Evolutionary conservation across 1,140 invertebrate genomes (phyloP), one percentile per base, ranked within the genome.

Genomic region (Drosophila tsacasi): DNA sequence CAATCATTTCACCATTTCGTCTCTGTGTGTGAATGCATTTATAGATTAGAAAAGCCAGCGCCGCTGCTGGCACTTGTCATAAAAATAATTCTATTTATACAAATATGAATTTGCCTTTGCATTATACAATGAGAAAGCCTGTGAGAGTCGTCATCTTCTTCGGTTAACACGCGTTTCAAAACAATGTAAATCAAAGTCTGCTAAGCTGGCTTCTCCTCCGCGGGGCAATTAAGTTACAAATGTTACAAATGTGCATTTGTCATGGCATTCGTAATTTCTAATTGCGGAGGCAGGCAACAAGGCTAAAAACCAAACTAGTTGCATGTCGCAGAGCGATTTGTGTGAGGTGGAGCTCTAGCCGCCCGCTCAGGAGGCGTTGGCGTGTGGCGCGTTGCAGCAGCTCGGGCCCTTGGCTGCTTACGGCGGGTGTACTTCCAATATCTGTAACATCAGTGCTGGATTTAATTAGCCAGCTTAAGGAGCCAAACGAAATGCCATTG

Each of bases 401-500:
- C 19, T 21, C 46, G 64, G 61, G 57, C 60, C 57, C 57, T 42
- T 25, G 57, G 27, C 46, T 47, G 35, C 65, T 42, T 21, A n/a
- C 25, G 47, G 15, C n/a, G n/a, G n/a, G n/a, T n/a, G 47, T 42
- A 64, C 52, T 68, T 59, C 40, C 55, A 58, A 67, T 66, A 68
- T 81, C 65, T 66, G 68, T 35, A 39, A 65, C 50, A 50, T 49
- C 35, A 61, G 75, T 55, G 62, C 54, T 77, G 68, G 50, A 75
- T 72, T 81, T 87, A 87, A 89, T 87, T 87, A 89, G 83, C 57
- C 40, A 79, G 42, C 49, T 72, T 68, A 54, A 59, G 64, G 60
- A 52, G 67, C 60, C 69, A 72, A 90, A 76, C 69, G 61, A 79
- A 82, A 85, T 85, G 79, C 78, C 81, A 89, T 89, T 89, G 85